Base-by-base conservation (phyloP, 2,113 vertebrate species). In the Passer domesticus region DNA sequence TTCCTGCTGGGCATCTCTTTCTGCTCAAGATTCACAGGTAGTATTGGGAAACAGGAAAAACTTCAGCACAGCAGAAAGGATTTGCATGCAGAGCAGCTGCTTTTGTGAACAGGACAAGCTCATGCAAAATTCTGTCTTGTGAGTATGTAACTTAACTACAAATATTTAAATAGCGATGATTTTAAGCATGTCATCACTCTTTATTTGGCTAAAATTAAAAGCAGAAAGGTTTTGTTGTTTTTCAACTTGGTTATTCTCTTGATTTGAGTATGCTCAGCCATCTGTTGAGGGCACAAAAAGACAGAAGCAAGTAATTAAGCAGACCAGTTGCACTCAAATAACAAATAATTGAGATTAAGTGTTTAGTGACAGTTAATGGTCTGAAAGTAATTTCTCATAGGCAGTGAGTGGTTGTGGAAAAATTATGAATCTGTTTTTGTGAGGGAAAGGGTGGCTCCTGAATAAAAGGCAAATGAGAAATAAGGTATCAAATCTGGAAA, bases 281-380 rank as follows among this genome's bases (percentile, higher is more conserved):
- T 91, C 93, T 96, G 89, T 84, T 84, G 69, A 89, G 95, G 92
- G 46, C 85, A 88, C 53, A 73, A 73, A 85, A 85, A 83, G 82
- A 69, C 92, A 96, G 85, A 90, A 90, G 50, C 50, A 79, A 87
- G 58, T 89, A 95, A 95, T 95, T 96, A 94, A 75, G 85, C 63
- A 88, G 72, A 90, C 43, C 59, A 74, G 7, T 90, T 83, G 55
- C 55, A 55, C 53, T 76, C 60, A 91, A 89, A 84, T 85, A 90
- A 75, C 66, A 91, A 84, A 91, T 95, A 90, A 90, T 91, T 82
- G 70, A 96, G 87, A 91, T 92, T 22, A 95, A 94, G 46, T 68
- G 37, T 76, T 93, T 67, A 64, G 78, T 75, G 52, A 49, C 58
- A 56, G 44, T 78, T 94, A 8, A 4, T 59, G 72, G 78, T 44